Evolutionary conservation across 2,888 invertebrate genomes (phyloP).

Genomic region (Spilosoma lubricipeda): DNA sequence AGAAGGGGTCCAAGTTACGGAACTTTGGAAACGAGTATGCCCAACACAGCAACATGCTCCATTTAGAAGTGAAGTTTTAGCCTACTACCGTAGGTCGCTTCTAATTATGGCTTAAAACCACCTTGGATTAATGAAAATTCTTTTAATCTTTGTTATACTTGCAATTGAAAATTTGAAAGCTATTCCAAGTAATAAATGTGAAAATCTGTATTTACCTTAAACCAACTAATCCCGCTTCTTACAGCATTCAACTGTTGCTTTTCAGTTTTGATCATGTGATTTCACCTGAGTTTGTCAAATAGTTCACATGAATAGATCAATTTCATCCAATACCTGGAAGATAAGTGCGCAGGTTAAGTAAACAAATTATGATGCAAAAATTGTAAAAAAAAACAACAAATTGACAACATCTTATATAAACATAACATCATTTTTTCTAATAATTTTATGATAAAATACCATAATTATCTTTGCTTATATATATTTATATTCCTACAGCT

Average conservation of each 20-base stretch:
- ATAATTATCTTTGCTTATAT: background rate
- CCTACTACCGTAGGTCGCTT: background rate
- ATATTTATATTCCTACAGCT: background rate
- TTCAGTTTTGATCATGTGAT: slow-evolving; percentile 28
- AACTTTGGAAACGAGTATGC: too few relatives aligned
- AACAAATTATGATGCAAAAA: slow-evolving; percentile 9
- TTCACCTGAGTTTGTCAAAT: background rate
- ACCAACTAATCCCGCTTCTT: background rate
- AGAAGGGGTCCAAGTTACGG: too few relatives aligned
- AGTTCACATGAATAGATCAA: slow-evolving; percentile 20
- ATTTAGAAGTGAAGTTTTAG: too few relatives aligned
- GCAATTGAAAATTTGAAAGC: too few relatives aligned
- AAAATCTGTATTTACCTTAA: slow-evolving; percentile 9
- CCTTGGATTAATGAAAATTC: too few relatives aligned
- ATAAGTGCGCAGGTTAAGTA: slow-evolving; percentile 25
- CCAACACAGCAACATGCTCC: too few relatives aligned
- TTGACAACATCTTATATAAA: background rate
- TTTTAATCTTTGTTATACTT: background rate
- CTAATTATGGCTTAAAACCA: background rate
- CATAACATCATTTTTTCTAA: background rate
- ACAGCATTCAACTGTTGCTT: slow-evolving; percentile 26
- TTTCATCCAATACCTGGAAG: slow-evolving; percentile 47
- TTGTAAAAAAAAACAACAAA: background rate
- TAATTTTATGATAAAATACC: background rate
- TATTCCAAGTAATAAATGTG: background rate